Evolutionary conservation across 1,140 invertebrate species (phyloP), one percentile per base, ranked within the genome.

Genomic region (Zophobas morio): DNA sequence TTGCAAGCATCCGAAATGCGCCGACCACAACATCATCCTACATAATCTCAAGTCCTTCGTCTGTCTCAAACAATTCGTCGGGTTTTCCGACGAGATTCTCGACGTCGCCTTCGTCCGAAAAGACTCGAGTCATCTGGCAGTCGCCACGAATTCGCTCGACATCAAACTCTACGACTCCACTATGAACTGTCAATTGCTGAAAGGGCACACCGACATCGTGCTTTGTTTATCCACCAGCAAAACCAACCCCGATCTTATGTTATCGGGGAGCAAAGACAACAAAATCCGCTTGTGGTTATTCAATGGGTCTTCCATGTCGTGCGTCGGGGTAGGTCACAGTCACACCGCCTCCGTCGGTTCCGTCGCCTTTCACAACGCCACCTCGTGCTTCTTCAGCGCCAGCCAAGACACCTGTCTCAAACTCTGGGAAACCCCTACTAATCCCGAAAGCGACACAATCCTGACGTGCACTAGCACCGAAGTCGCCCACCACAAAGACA

Each of bases 351-450:
- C 94, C 54, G 94, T 99, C 39, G 93, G 93, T 35, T 91, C 94
- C 40, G 88, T 98, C 34, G 90, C 90, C 76, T 89, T 95, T 78
- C 91, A 90, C 71, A 90, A 90, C 82, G 87, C 89, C 46, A 20
- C 20, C 20, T 78, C 87, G 73, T 88, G 87, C 37, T 94, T 92
- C 83, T 90, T 96, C 80, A 95, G 95, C 51, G 96, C 93, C 0
- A 93, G 95, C 86, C 92, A 97, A 88, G 97, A 99, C 87, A 93
- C 89, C n/a, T 97, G 95, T 78, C 84, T 99, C n/a, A 99, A 98
- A 88, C 79, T 95, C 36, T 99, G 98, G 98, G 87, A 89, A 82
- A 84, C 95, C 20, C 91, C 92, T 1, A 79, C 86, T 77, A 88
- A 88, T 78, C 83, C 86, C 2, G 46, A 82, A 8, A 81, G 85